These are phyloP conservation scores for Heteronetta atricapilla DNA, from an alignment of 2,113 vertebrate genomes.

Conservation along the genomic window DNA sequence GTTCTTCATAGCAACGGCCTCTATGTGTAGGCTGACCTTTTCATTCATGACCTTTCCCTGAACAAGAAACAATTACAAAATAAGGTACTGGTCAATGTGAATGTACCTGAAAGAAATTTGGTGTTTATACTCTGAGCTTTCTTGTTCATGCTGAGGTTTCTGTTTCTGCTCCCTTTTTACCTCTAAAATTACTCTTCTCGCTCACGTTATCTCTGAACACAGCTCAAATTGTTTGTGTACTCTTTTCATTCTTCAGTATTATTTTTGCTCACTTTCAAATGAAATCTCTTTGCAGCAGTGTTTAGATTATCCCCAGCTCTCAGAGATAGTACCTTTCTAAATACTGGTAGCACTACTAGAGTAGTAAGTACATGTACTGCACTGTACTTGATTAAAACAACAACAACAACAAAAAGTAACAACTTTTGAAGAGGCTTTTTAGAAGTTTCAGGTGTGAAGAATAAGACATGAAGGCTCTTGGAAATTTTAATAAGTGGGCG, in stretches of 20 bases:
- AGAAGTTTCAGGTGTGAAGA: neutral
- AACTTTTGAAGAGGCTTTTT: neutral
- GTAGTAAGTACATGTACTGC: neutral
- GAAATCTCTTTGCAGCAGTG: neutral
- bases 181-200: neutral
- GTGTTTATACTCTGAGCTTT: neutral
- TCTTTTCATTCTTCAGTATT: neutral
- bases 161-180: neutral
- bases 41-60: neutral
- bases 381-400: neutral
- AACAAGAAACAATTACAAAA: neutral
- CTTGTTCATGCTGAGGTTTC: neutral
- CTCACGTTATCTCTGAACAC: neutral
- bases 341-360: neutral
- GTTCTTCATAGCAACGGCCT: neutral
- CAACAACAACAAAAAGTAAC: too few relatives aligned
- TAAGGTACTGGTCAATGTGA: neutral
- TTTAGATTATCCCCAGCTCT: neutral
- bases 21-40: neutral
- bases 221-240: neutral
- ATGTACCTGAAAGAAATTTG: neutral
- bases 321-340: neutral
- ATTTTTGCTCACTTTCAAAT: slow-evolving; percentile 21
- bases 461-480: neutral
- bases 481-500: neutral